A percentile compares a stretch with the other conserved stretches of the same genome.
phyloP scores from a whole-genome alignment of 2,113 vertebrate species.

The Emydura subglobosa region DNA sequence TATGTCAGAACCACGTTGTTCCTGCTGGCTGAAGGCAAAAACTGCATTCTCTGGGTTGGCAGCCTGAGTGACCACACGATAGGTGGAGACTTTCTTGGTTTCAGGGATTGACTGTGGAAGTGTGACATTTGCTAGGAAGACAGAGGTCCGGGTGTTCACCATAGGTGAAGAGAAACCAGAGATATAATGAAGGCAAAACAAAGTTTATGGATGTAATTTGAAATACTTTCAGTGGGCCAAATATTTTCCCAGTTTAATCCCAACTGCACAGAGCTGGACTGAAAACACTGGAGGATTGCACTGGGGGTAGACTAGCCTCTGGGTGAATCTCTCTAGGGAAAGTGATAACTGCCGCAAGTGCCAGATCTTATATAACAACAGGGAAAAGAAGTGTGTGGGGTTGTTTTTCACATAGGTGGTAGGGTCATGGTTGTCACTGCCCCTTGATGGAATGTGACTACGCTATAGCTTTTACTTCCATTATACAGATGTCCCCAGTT shows the following conservation, averaged over 20 bases:
- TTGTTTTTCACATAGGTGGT: neutral
- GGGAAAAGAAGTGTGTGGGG: neutral
- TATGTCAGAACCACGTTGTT: neutral
- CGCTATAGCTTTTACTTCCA: neutral
- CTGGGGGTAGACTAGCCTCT: neutral
- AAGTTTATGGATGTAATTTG: neutral
- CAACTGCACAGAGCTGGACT: neutral
- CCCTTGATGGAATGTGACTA: neutral
- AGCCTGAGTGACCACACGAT: neutral
- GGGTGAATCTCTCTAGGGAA: neutral
- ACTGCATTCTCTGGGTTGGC: neutral
- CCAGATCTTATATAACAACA: neutral
- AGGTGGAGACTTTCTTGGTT: neutral
- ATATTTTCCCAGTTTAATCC: neutral
- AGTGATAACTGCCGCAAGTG: neutral
- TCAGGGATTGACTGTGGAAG: neutral
- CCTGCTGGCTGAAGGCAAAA: neutral
- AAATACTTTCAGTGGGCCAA: neutral
- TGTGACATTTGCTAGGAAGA: neutral
- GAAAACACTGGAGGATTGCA: neutral
- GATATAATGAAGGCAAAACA: neutral
- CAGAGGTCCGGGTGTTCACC: neutral
- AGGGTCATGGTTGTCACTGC: fast-evolving
- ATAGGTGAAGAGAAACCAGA: neutral
- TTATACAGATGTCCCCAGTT: neutral